phyloP scores from a whole-genome alignment of 2,888 invertebrate species.

The Drosophila planitibia region DNA sequence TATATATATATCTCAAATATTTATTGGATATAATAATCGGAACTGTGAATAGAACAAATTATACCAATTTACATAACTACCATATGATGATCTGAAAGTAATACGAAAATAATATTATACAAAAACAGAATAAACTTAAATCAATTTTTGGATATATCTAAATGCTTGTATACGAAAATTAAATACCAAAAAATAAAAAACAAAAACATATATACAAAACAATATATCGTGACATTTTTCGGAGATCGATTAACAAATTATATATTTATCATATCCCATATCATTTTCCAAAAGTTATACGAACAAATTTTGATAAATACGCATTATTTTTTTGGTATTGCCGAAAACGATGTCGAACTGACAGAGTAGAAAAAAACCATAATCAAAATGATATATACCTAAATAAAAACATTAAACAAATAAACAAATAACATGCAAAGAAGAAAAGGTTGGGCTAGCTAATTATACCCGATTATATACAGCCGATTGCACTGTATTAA shows the following conservation, averaged over 20 bases:
- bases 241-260: conserved; percentile 29
- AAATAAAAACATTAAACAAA: conserved; percentile 36
- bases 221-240: conserved; percentile 28
- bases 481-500: conserved; percentile 46
- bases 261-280: conserved; percentile 34
- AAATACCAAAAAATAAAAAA: conserved; percentile 35
- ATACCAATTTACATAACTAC: conserved; percentile 71
- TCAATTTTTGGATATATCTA: conserved; percentile 68
- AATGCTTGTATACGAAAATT: conserved; percentile 82
- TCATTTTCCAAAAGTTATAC: conserved; percentile 43
- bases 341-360: conserved; percentile 37
- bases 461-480: conserved; percentile 52
- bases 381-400: conserved; percentile 75
- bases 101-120: conserved; percentile 60
- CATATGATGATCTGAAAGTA: conserved; percentile 61
- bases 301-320: conserved; percentile 28
- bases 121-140: conserved; percentile 44
- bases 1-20: conserved; percentile 37
- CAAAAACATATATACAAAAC: conserved; percentile 19
- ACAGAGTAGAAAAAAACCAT: conserved; percentile 49
- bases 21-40: conserved; percentile 59
- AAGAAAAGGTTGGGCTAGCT: conserved; percentile 49
- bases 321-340: conserved; percentile 20
- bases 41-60: conserved; percentile 79
- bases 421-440: conserved; percentile 21